Evolutionary conservation across 2,888 invertebrate genomes (phyloP), one percentile per base, ranked within the genome.

Genomic region (Cristatella mucedo): DNA sequence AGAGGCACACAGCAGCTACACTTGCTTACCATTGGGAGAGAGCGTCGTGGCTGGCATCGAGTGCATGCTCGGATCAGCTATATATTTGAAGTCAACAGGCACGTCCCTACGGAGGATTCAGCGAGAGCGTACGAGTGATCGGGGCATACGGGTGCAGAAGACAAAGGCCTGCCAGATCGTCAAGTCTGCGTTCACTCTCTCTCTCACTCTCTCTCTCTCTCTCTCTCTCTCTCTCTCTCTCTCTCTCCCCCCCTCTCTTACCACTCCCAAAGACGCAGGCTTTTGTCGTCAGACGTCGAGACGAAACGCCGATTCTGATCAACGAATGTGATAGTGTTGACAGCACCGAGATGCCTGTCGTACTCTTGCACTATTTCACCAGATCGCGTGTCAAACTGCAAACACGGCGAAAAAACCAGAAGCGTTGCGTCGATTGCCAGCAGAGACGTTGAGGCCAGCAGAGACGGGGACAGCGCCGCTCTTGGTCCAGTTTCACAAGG

Each of bases 221-320:
- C n/a, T n/a, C n/a, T n/a, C n/a, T n/a, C n/a, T n/a, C n/a, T n/a
- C n/a, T n/a, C n/a, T n/a, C n/a, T n/a, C n/a, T n/a, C n/a, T n/a
- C n/a, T n/a, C n/a, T n/a, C n/a, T n/a, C n/a, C n/a, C n/a, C n/a
- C n/a, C n/a, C n/a, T n/a, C 21, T 51, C 72, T 63, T 58, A 80
- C 95, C 97, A 97, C 72, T 99, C 97, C 97, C 97, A 99, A 34
- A 99, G 91, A 38, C 97, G 72, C 51, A 99, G 73, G 61, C 89
- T 91, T 69, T 99, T 99, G 66, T 99, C 97, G 63, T 99, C 97
- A 0, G 95, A 95, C 0, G 97, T 95, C 13, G 95, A 89, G 3
- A 95, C 93, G 68, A 99, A 97, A 52, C 97, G 70, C 20, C 95
- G 71, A 70, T 95, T 95, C 57, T 93, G 89, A 65, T 99, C 97